Evolutionary conservation across 2,797 vertebrate species (phyloP).

Genomic region (Morus bassanus): DNA sequence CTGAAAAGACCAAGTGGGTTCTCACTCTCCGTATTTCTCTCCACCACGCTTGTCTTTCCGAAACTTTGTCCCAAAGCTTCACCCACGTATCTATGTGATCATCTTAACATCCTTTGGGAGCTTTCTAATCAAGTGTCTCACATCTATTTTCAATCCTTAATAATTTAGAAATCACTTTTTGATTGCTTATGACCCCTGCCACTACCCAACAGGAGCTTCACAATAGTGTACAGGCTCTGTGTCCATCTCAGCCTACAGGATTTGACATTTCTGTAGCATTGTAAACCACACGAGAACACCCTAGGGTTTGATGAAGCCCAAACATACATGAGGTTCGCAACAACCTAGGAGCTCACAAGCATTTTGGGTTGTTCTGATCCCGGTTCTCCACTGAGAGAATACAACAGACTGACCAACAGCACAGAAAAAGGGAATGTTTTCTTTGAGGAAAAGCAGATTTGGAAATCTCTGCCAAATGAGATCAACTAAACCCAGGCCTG

Average conservation of each 20-base stretch:
- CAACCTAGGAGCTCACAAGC: neutral
- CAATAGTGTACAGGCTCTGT: rapidly evolving
- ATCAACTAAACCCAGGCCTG: neutral
- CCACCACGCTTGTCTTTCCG: neutral
- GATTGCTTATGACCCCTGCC: neutral
- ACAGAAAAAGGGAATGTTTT: neutral
- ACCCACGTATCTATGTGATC: neutral
- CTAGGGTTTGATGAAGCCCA: neutral
- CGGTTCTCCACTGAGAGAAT: neutral
- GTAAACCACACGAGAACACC: neutral
- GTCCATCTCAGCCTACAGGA: neutral
- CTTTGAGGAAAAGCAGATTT: neutral
- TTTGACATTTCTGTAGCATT: neutral
- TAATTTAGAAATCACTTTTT: neutral
- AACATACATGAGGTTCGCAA: neutral
- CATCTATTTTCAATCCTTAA: neutral
- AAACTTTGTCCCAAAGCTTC: neutral
- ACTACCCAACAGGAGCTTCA: neutral
- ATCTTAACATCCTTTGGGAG: neutral
- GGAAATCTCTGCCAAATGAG: neutral
- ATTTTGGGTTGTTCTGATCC: neutral
- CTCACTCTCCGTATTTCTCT: neutral
- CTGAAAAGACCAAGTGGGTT: neutral
- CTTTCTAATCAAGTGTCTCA: neutral
- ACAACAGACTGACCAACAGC: neutral